Evolutionary conservation across 2,888 invertebrate species (phyloP).

Genomic region (Heliconius hortense): DNA sequence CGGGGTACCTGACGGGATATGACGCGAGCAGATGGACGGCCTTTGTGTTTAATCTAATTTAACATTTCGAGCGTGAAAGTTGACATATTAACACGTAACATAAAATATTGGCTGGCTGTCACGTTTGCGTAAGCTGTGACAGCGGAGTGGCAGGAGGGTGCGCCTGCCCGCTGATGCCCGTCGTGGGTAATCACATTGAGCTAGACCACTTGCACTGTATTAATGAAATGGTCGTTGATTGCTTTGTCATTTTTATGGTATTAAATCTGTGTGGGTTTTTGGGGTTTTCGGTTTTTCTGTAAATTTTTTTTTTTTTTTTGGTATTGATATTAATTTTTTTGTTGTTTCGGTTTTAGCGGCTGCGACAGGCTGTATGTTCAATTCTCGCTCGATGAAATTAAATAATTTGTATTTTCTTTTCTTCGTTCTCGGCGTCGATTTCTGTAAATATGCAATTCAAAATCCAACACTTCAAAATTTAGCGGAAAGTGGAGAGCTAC

Average conservation of each 20-base stretch:
- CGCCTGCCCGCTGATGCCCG: conserved; percentile 39
- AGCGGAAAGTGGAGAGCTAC: too few species aligned
- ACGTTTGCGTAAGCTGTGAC: conserved; percentile 81
- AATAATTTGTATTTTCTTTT: background rate
- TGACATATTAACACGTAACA: conserved; percentile 70
- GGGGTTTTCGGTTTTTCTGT: background rate
- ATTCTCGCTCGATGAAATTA: background rate
- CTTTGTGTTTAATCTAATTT: conserved; percentile 79
- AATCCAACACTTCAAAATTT: too few species aligned
- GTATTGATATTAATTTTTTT: too few species aligned
- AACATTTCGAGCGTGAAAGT: conserved; percentile 74
- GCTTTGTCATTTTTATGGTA: background rate
- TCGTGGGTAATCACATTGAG: conserved; percentile 25
- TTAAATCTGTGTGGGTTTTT: background rate
- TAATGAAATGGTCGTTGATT: conserved; percentile 12
- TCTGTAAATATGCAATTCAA: too few species aligned
- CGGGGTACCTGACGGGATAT: conserved; percentile 81
- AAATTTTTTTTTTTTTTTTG: too few species aligned
- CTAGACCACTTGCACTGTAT: conserved; percentile 17
- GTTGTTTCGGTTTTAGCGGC: too few species aligned
- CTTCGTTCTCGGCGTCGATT: too few species aligned
- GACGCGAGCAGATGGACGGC: conserved; percentile 79
- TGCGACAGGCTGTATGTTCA: too few species aligned
- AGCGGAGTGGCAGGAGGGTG: conserved; percentile 77
- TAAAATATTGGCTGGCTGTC: conserved; percentile 78